phyloP scores from a whole-genome alignment of 2,113 vertebrate species.

The Pluvianellus socialis region DNA sequence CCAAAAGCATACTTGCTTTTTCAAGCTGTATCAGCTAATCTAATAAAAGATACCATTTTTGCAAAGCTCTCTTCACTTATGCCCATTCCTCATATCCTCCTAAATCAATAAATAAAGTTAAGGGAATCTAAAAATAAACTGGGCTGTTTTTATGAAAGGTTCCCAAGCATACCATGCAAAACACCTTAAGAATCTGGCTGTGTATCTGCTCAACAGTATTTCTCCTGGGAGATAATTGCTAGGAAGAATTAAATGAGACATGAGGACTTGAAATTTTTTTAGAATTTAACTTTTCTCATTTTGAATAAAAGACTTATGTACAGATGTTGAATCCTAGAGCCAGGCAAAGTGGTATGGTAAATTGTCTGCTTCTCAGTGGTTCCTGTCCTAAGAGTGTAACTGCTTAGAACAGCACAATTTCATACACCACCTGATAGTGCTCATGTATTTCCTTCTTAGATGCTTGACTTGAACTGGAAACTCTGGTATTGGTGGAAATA shows the following conservation, averaged over 20 bases:
- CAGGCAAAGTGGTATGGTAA: background rate
- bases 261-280: background rate
- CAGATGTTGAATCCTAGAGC: background rate
- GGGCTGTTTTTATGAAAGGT: background rate
- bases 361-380: background rate
- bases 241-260: background rate
- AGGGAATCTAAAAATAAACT: conserved; percentile 43
- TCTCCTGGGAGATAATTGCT: background rate
- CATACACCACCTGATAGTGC: background rate
- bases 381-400: background rate
- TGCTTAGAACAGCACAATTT: background rate
- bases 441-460: background rate
- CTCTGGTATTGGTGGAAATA: background rate
- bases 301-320: background rate
- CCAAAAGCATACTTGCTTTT: conserved; percentile 18
- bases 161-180: background rate
- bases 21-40: conserved; percentile 59
- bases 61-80: background rate
- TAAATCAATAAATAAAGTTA: conserved; percentile 61
- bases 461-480: background rate
- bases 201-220: background rate
- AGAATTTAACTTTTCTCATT: background rate
- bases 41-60: conserved; percentile 59
- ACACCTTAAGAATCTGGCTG: background rate
- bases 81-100: conserved; percentile 9